Evolutionary conservation across 2,888 invertebrate genomes (phyloP).

Genomic region (Pyrgus malvae): DNA sequence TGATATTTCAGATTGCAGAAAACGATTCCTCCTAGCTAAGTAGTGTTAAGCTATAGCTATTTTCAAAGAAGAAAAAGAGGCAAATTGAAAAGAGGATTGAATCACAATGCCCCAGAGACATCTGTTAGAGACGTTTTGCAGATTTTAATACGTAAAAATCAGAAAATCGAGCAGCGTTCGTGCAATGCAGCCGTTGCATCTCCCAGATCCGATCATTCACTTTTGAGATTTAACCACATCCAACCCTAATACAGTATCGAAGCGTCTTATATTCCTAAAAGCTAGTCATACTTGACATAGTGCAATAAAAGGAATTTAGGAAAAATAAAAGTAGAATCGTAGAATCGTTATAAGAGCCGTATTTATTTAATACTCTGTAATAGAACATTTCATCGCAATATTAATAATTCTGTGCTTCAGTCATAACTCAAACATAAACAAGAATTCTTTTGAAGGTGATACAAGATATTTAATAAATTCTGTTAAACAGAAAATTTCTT

Average conservation of each 20-base stretch:
- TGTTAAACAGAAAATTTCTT: slow-evolving; percentile 4
- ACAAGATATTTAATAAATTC: slow-evolving; percentile 4
- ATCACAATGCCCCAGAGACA: slow-evolving; percentile 49
- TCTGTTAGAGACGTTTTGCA: slow-evolving; percentile 52
- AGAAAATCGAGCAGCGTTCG: slow-evolving; percentile 8
- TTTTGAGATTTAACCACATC: neutral
- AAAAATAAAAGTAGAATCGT: no score
- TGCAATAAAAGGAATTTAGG: no score
- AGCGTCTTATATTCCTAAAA: no score
- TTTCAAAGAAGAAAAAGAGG: slow-evolving; percentile 44
- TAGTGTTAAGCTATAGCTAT: slow-evolving; percentile 37
- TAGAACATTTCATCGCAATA: no score
- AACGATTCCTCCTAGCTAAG: neutral
- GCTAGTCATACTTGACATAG: no score
- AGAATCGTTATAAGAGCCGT: no score
- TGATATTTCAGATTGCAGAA: no score
- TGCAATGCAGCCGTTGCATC: slow-evolving; percentile 2
- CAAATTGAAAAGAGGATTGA: slow-evolving; percentile 54
- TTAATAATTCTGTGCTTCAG: no score
- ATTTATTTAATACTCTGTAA: no score
- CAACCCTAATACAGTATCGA: neutral
- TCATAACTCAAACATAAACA: neutral
- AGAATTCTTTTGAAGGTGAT: neutral
- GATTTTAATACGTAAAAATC: slow-evolving; percentile 52
- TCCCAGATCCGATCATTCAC: neutral